Evolutionary conservation across 2,113 vertebrate genomes (phyloP).

Genomic region (Hucho hucho): DNA sequence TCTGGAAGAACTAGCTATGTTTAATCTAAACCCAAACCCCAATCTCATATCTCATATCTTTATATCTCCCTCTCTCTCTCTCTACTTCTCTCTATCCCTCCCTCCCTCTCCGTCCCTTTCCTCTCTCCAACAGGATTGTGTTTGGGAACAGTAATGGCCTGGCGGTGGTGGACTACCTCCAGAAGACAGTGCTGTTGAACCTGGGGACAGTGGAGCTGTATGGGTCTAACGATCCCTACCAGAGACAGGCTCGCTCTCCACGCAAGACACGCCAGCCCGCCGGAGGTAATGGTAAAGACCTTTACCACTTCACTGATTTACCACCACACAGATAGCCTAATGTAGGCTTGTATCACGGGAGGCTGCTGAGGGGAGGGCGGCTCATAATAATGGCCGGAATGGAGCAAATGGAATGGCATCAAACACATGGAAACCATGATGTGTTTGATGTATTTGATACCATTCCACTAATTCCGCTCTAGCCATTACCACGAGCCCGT

Average conservation of each 20-base stretch:
- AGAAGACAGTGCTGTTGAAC: conserved; percentile 94
- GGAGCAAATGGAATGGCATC: no score
- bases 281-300: conserved; percentile 81
- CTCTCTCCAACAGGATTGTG: conserved; percentile 77
- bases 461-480: no score
- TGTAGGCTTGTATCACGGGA: no score
- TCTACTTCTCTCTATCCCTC: not conserved
- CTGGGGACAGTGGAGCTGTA: conserved; percentile 91
- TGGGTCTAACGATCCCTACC: conserved; percentile 92
- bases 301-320: not conserved
- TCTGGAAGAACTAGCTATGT: not conserved
- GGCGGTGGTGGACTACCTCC: conserved; percentile 95
- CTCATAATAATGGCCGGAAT: no score
- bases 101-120: not conserved
- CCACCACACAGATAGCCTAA: no score
- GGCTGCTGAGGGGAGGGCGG: no score
- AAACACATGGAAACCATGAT: no score
- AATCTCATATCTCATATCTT: conserved; percentile 10
- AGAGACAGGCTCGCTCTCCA: conserved; percentile 94
- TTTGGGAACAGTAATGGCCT: conserved; percentile 98
- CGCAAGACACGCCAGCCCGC: conserved; percentile 93
- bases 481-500: no score
- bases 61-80: not conserved
- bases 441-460: no score
- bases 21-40: not conserved